Evolutionary conservation across 1,140 invertebrate genomes (phyloP).

Genomic region (Orius laevigatus): DNA sequence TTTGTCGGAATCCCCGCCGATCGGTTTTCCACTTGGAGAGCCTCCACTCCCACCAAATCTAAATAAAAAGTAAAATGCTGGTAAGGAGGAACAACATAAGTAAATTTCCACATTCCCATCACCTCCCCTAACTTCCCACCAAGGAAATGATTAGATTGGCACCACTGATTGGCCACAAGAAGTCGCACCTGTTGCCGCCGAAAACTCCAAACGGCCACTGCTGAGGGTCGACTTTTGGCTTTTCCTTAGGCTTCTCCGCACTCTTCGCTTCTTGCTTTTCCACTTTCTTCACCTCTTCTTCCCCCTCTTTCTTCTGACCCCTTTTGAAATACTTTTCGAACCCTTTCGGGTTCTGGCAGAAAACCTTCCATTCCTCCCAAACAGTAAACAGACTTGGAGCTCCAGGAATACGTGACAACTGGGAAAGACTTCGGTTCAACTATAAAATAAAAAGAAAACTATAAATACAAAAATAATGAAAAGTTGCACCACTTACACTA

Average conservation of each 20-base stretch:
- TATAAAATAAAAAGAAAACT: conserved; percentile 9
- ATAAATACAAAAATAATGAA: conserved; percentile 3
- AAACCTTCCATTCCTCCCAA: conserved; percentile 34
- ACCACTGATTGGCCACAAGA: too few relatives aligned
- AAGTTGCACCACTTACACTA: conserved; percentile 12
- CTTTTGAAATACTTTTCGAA: conserved; percentile 81
- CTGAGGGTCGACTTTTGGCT: conserved; percentile 11
- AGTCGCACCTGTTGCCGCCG: conserved; percentile 17
- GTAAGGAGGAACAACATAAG: not conserved
- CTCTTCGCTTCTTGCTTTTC: conserved; percentile 15
- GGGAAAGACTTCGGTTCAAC: conserved; percentile 18
- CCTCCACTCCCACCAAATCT: conserved; percentile 7
- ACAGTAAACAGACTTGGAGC: conserved; percentile 27
- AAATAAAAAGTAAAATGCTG: not conserved
- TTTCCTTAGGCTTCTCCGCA: conserved; percentile 8
- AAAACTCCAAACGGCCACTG: conserved; percentile 21
- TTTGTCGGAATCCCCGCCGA: conserved; percentile 19
- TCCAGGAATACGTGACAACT: conserved; percentile 17
- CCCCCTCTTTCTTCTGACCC: conserved; percentile 26
- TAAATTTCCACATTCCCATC: conserved; percentile 2
- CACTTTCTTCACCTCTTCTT: conserved; percentile 26
- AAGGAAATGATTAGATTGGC: not conserved
- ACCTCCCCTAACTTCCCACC: too few relatives aligned
- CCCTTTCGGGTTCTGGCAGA: conserved; percentile 64
- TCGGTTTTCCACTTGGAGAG: conserved; percentile 15